Percentiles rank a stretch among this genome's conserved stretches.
phyloP scores from a whole-genome alignment of 2,888 invertebrate genomes.

The Cerceris ruficornis region DNA sequence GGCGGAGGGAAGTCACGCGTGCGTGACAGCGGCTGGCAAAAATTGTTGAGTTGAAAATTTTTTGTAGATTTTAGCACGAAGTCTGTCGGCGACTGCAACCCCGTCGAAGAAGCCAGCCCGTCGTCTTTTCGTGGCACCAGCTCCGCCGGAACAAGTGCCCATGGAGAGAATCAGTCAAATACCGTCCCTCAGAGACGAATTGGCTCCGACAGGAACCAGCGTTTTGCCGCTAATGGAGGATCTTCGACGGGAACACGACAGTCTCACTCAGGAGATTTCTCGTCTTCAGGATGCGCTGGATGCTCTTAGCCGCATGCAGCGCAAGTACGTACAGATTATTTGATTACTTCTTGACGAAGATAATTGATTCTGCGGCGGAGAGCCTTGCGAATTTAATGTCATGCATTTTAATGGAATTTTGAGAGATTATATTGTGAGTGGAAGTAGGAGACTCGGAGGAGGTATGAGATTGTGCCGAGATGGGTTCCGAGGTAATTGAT shows the following conservation, averaged over 20 bases:
- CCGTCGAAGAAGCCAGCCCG: slow-evolving; percentile 81
- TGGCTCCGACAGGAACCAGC: slow-evolving; percentile 89
- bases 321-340: slow-evolving; percentile 82
- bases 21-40: too few relatives aligned
- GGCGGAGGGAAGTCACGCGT: too few relatives aligned
- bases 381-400: too few relatives aligned
- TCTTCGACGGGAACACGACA: slow-evolving; percentile 88
- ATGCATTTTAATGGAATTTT: too few relatives aligned
- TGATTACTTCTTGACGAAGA: background rate
- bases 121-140: slow-evolving; percentile 87
- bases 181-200: slow-evolving; percentile 91
- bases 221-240: slow-evolving; percentile 91
- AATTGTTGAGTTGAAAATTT: background rate
- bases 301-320: slow-evolving; percentile 91
- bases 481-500: too few relatives aligned
- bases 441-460: too few relatives aligned
- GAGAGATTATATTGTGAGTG: too few relatives aligned
- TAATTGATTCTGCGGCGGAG: background rate
- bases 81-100: slow-evolving; percentile 81
- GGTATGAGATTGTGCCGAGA: too few relatives aligned
- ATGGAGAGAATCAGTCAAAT: slow-evolving; percentile 79
- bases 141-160: slow-evolving; percentile 83
- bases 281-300: slow-evolving; percentile 93
- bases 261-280: slow-evolving; percentile 87
- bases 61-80: slow-evolving; percentile 85